Evolutionary conservation across 2,888 invertebrate genomes (phyloP).

Genomic region (Archips crataeganus): DNA sequence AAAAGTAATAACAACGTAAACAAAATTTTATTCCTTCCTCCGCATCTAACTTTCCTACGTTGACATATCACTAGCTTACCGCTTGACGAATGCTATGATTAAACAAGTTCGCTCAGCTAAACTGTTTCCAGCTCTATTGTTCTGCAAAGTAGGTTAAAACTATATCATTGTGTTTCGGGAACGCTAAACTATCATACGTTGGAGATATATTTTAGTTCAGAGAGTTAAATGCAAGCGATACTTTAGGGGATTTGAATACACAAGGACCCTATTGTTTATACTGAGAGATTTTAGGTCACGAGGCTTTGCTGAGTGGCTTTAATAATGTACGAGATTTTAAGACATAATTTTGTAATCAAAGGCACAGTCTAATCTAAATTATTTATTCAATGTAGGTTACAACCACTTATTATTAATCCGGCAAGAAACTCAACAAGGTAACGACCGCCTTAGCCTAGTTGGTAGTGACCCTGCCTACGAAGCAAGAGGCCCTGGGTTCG

Average conservation of each 20-base stretch:
- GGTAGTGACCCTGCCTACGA: too few relatives aligned
- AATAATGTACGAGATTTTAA: too few relatives aligned
- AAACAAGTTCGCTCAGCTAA: neutral
- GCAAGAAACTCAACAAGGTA: too few relatives aligned
- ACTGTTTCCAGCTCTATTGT: conserved; percentile 2
- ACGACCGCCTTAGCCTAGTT: too few relatives aligned
- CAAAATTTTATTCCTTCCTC: neutral
- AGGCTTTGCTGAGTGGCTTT: too few relatives aligned
- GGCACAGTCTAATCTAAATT: too few relatives aligned
- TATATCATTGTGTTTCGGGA: neutral
- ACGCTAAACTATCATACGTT: conserved; percentile 21
- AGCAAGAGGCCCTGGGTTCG: too few relatives aligned
- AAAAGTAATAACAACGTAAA: neutral
- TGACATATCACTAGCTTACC: conserved; percentile 17
- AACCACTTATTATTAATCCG: too few relatives aligned
- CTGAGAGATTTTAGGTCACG: neutral
- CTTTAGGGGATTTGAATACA: conserved; percentile 5
- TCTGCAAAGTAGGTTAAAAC: neutral
- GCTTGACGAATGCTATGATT: conserved; percentile 27
- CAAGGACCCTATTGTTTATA: neutral
- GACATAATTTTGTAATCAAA: too few relatives aligned
- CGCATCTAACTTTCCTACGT: neutral
- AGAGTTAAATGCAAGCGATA: conserved; percentile 19
- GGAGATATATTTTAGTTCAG: conserved; percentile 26
- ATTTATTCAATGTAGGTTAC: too few relatives aligned